Evolutionary conservation across 2,888 invertebrate species (phyloP).

Genomic region (Ectemnius lituratus): DNA sequence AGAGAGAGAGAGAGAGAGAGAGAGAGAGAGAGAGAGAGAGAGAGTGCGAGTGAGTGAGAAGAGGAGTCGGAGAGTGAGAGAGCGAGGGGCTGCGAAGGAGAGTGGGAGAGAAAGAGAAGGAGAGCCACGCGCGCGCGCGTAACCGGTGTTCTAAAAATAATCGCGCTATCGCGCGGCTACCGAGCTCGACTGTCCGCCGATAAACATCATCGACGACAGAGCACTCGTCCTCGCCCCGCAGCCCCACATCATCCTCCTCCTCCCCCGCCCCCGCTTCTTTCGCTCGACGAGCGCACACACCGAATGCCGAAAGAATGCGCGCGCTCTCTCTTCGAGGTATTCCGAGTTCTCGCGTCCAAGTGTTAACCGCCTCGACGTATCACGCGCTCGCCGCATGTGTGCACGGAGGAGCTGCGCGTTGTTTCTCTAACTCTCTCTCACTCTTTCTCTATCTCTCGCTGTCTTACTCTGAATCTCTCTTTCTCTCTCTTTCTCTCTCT

Average conservation of each 20-base stretch:
- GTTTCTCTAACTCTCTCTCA: no score
- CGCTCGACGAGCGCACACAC: not conserved
- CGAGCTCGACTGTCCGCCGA: conserved; percentile 36
- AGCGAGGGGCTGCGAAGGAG: not conserved
- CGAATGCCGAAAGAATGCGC: conserved; percentile 3
- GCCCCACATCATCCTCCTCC: not conserved
- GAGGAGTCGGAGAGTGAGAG: conserved; percentile 8
- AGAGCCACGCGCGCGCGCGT: conserved; percentile 21
- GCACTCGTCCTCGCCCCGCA: conserved; percentile 8
- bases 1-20: not conserved
- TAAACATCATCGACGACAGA: conserved; percentile 37
- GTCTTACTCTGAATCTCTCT: not conserved
- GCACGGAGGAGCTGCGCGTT: no score
- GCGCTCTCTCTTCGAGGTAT: not conserved
- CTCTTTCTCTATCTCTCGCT: conserved; percentile 14
- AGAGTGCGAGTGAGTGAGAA: not conserved
- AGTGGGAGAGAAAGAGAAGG: conserved; percentile 6
- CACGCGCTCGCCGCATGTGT: conserved; percentile 3
- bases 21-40: not conserved
- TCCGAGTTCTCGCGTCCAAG: not conserved
- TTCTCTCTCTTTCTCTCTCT: not conserved
- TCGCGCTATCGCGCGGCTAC: conserved; percentile 43
- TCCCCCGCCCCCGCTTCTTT: not conserved
- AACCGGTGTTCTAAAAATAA: conserved; percentile 52
- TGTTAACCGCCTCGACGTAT: not conserved